Evolutionary conservation across 2,113 vertebrate genomes (phyloP).

Genomic region (Myxocyprinus asiaticus): DNA sequence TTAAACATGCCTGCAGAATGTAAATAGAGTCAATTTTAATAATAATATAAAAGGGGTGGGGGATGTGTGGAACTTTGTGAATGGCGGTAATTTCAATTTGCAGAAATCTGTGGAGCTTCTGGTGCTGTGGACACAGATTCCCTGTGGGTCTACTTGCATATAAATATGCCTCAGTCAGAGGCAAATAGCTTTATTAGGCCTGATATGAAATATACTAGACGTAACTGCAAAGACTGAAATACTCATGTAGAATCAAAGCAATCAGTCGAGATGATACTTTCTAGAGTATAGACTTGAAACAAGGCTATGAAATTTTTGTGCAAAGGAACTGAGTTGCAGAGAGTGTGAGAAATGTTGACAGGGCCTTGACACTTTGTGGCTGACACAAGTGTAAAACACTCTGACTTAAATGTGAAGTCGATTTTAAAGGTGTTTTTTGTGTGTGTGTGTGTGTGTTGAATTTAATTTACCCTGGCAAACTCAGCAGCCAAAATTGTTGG

Average conservation of each 20-base stretch:
- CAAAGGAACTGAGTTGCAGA: neutral
- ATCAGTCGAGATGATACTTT: no score
- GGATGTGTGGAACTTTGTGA: neutral
- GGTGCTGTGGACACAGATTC: no score
- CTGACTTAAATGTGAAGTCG: conserved; percentile 9
- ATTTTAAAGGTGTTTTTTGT: conserved; percentile 35
- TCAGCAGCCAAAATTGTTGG: neutral
- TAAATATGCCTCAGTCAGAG: no score
- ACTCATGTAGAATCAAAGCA: no score
- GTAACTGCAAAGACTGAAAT: no score
- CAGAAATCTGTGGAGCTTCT: no score
- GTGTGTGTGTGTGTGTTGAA: conserved; percentile 26
- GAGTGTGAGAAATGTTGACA: neutral
- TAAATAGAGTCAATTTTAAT: neutral
- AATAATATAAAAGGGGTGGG: neutral
- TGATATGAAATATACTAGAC: no score
- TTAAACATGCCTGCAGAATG: no score
- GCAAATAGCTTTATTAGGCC: no score
- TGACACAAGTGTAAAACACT: conserved; percentile 10
- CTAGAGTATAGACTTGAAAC: no score
- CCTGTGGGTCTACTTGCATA: no score
- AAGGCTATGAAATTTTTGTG: neutral
- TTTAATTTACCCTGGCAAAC: conserved; percentile 24
- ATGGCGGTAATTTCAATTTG: neutral
- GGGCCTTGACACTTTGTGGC: conserved; percentile 12